A percentile compares a stretch with the other conserved stretches of the same genome.
Evolutionary conservation across 2,888 invertebrate species (phyloP).

Genomic region (Caenorhabditis afra): DNA sequence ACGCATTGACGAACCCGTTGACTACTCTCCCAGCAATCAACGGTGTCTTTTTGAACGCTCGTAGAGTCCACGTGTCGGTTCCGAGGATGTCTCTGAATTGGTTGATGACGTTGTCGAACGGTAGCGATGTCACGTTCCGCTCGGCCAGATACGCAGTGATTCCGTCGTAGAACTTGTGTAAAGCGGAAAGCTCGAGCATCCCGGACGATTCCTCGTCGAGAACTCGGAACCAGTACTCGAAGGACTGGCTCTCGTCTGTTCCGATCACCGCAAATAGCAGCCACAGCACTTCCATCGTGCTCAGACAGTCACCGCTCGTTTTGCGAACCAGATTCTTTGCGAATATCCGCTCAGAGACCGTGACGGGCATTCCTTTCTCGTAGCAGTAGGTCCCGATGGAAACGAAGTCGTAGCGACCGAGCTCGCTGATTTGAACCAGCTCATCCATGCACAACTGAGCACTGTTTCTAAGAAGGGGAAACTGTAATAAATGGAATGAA

Average conservation of each 20-base stretch:
- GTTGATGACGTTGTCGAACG: slow-evolving; percentile 30
- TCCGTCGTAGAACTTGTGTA: slow-evolving; percentile 22
- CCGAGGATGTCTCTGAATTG: slow-evolving; percentile 45
- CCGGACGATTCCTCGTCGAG: slow-evolving; percentile 33
- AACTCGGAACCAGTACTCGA: slow-evolving; percentile 47
- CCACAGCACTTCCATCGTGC: slow-evolving; percentile 15
- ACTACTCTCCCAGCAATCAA: slow-evolving; percentile 23
- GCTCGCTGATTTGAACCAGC: slow-evolving; percentile 9
- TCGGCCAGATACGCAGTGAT: slow-evolving; percentile 18
- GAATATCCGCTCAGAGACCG: slow-evolving; percentile 22
- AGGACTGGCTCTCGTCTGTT: slow-evolving; percentile 37
- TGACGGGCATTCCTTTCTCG: slow-evolving; percentile 33
- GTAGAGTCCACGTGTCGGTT: slow-evolving; percentile 31
- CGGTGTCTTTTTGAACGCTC: slow-evolving; percentile 12
- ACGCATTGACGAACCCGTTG: slow-evolving; percentile 42
- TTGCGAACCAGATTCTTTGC: slow-evolving; percentile 34
- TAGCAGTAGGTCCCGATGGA: slow-evolving; percentile 25
- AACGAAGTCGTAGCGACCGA: not conserved
- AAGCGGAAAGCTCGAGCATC: not conserved
- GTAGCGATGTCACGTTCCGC: slow-evolving; percentile 14
- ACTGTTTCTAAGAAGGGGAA: too few species aligned
- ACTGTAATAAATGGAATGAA: too few species aligned
- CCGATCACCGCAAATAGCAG: slow-evolving; percentile 42
- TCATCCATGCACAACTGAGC: slow-evolving; percentile 25
- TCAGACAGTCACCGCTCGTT: slow-evolving; percentile 21